These are phyloP conservation scores for Polypedilum vanderplanki DNA, from an alignment of 1,140 invertebrate genomes.

Conservation along the genomic window DNA sequence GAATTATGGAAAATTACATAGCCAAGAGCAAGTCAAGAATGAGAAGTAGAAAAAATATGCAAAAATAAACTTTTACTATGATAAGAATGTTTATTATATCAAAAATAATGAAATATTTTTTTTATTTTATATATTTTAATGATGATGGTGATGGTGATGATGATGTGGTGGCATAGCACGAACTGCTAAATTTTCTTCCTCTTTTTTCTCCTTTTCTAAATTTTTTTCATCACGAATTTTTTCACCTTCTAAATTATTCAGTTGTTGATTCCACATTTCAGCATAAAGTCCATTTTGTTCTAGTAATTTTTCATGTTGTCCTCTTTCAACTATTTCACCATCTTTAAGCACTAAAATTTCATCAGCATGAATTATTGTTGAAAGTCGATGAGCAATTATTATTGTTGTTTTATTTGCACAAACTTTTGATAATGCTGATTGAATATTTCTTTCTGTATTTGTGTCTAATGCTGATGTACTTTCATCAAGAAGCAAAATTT, in stretches of 20 bases:
- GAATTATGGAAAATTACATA: conserved; percentile 27
- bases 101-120: background rate
- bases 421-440: conserved; percentile 65
- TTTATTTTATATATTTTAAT: too few species aligned
- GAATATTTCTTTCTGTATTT: conserved; percentile 77
- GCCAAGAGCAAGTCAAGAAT: background rate
- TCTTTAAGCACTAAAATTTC: conserved; percentile 86
- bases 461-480: conserved; percentile 81
- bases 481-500: conserved; percentile 84
- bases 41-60: background rate
- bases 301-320: conserved; percentile 76
- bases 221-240: background rate
- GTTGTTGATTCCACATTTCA: conserved; percentile 84
- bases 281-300: conserved; percentile 62
- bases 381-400: conserved; percentile 86
- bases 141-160: too few species aligned
- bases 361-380: conserved; percentile 88
- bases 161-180: too few species aligned
- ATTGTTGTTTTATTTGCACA: conserved; percentile 83
- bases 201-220: background rate
- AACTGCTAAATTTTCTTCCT: too few species aligned
- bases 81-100: background rate
- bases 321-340: conserved; percentile 82
- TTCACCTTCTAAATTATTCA: conserved; percentile 50
- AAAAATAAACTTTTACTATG: background rate